Percentiles rank a stretch among this genome's conserved stretches.
These are phyloP conservation scores for Xyliphius kryptos DNA, from an alignment of 2,113 vertebrate genomes.

Conservation along the genomic window DNA sequence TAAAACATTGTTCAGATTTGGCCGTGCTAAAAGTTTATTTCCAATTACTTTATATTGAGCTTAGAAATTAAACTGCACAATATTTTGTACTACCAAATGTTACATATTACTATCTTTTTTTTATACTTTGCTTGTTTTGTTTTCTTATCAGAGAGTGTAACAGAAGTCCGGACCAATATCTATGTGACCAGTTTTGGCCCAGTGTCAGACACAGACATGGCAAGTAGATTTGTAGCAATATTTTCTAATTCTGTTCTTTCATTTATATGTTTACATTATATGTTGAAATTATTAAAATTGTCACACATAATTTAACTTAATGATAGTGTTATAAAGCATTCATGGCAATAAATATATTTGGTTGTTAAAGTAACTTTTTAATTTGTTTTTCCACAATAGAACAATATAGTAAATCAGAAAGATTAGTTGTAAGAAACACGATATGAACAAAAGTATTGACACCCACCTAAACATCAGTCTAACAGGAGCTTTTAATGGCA, in stretches of 20 bases:
- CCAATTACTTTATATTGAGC: background rate
- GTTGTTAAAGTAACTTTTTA: too few relatives aligned
- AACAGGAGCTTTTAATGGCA: too few relatives aligned
- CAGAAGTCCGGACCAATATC: conserved; percentile 96
- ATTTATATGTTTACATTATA: background rate
- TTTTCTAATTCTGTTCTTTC: background rate
- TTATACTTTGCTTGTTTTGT: conserved; percentile 5
- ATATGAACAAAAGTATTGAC: too few relatives aligned
- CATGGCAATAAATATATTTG: too few relatives aligned
- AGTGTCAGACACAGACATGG: conserved; percentile 97
- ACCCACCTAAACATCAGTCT: too few relatives aligned
- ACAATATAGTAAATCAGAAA: too few relatives aligned
- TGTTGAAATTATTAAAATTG: too few relatives aligned
- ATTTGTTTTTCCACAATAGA: too few relatives aligned
- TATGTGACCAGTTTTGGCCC: conserved; percentile 97
- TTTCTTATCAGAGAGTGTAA: conserved; percentile 78
- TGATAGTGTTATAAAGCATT: too few relatives aligned
- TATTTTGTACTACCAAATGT: background rate
- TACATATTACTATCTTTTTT: conserved; percentile 1
- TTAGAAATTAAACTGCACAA: conserved; percentile 1
- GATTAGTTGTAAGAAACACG: too few relatives aligned
- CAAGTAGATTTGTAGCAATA: conserved; percentile 63
- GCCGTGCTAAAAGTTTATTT: background rate
- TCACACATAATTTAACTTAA: too few relatives aligned
- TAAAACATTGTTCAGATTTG: conserved; percentile 22